Evolutionary conservation across 1,140 invertebrate species (phyloP).

Genomic region (Amphibalanus amphitrite): DNA sequence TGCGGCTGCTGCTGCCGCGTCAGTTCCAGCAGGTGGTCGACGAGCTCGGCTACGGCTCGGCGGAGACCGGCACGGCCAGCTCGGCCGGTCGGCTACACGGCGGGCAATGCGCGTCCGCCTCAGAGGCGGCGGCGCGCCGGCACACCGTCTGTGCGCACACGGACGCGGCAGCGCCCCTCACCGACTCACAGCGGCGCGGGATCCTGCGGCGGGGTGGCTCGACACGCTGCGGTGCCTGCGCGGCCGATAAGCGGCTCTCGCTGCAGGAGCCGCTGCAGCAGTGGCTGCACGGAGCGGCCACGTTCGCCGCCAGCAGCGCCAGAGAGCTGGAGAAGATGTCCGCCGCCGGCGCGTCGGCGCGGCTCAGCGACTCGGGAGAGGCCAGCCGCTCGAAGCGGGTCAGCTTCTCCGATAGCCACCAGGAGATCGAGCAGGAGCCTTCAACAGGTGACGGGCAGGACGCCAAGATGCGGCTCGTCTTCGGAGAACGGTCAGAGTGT

Average conservation of each 20-base stretch:
- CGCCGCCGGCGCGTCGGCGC: too few species aligned
- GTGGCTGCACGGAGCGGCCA: not conserved
- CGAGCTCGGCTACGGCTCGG: not conserved
- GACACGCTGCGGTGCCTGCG: not conserved
- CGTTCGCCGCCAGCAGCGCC: not conserved
- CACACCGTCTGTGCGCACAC: not conserved
- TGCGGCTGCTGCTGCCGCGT: constrained; percentile 59
- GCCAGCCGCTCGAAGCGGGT: not conserved
- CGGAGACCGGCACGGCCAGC: not conserved
- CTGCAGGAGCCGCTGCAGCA: not conserved
- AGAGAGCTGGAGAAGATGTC: not conserved
- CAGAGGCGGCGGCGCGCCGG: not conserved
- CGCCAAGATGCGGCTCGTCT: not conserved
- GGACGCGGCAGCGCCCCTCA: not conserved
- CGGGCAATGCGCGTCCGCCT: not conserved
- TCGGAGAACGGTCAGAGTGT: not conserved
- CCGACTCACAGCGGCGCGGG: not conserved
- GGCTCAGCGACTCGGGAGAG: not conserved
- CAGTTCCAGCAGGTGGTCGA: not conserved
- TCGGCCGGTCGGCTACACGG: not conserved
- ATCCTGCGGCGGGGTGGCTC: not conserved
- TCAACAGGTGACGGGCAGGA: not conserved
- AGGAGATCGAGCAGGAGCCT: not conserved
- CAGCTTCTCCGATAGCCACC: not conserved
- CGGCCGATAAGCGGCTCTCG: not conserved